Evolutionary conservation across 2,888 invertebrate genomes (phyloP).

Genomic region (Himalopsyche anomala): DNA sequence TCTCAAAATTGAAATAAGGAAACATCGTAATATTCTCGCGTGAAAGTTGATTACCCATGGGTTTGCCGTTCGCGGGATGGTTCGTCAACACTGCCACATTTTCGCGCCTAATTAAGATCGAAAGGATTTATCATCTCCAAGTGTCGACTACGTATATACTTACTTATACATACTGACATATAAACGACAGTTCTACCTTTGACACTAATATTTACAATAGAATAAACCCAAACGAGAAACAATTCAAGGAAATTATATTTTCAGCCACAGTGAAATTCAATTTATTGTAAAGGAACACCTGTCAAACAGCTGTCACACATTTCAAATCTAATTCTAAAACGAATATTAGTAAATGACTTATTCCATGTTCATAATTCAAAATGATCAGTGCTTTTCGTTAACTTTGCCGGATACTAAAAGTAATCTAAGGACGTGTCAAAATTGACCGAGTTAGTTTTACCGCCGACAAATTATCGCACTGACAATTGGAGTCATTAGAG

Average conservation of each 20-base stretch:
- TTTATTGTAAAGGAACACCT: neutral
- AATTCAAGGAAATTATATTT: neutral
- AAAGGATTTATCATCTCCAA: slow-evolving; percentile 19
- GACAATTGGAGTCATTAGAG: too few relatives aligned
- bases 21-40: too few relatives aligned
- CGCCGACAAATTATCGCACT: too few relatives aligned
- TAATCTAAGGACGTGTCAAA: too few relatives aligned
- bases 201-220: neutral
- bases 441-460: too few relatives aligned
- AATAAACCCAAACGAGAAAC: neutral
- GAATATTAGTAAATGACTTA: too few relatives aligned
- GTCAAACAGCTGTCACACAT: neutral
- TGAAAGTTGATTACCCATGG: neutral
- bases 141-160: neutral
- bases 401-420: too few relatives aligned
- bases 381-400: too few relatives aligned
- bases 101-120: slow-evolving; percentile 46
- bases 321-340: neutral
- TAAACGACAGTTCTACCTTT: neutral
- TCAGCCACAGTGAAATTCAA: neutral
- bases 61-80: neutral
- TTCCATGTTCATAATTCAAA: too few relatives aligned
- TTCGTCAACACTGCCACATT: slow-evolving; percentile 8
- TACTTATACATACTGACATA: neutral
- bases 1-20: too few relatives aligned